These are phyloP conservation scores for Nemotelus nigrinus DNA, from an alignment of 2,888 invertebrate species.

Conservation along the genomic window DNA sequence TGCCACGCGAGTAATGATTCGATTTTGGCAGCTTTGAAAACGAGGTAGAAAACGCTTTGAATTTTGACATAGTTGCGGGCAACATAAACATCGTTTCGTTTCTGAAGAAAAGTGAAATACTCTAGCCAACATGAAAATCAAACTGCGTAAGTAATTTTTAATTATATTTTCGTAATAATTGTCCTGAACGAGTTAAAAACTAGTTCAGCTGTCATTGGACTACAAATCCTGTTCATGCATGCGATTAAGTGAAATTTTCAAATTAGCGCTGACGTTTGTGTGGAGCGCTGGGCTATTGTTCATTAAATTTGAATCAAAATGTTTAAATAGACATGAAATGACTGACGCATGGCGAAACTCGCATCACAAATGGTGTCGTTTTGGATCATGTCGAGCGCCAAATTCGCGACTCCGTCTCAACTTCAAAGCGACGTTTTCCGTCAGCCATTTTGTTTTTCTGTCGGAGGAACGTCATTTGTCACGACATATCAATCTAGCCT, in stretches of 20 bases:
- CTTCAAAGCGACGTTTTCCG: background rate
- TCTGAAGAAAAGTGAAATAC: too few species aligned
- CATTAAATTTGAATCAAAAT: background rate
- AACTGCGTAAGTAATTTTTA: conserved; percentile 43
- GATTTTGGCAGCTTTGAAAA: too few species aligned
- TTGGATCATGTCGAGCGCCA: background rate
- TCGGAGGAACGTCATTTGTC: conserved; percentile 26
- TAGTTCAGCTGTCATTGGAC: too few species aligned
- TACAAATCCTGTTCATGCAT: background rate
- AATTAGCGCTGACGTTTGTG: conserved; percentile 19
- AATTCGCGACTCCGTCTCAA: background rate
- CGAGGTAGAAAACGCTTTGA: too few species aligned
- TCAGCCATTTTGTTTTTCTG: conserved; percentile 35
- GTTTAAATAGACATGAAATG: too few species aligned
- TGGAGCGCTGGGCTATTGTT: background rate
- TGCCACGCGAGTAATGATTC: too few species aligned
- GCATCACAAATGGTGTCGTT: too few species aligned
- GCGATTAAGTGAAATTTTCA: conserved; percentile 10
- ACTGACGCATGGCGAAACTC: too few species aligned
- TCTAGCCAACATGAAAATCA: conserved; percentile 37
- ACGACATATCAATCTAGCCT: background rate
- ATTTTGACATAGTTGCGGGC: too few species aligned
- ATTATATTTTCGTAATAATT: background rate
- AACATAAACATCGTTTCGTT: too few species aligned
- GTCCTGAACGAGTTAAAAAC: too few species aligned